Percentiles rank a stretch among this genome's conserved stretches.
These are phyloP conservation scores for Mus pahari DNA, from an alignment of 2,113 vertebrate species.

Conservation along the genomic window DNA sequence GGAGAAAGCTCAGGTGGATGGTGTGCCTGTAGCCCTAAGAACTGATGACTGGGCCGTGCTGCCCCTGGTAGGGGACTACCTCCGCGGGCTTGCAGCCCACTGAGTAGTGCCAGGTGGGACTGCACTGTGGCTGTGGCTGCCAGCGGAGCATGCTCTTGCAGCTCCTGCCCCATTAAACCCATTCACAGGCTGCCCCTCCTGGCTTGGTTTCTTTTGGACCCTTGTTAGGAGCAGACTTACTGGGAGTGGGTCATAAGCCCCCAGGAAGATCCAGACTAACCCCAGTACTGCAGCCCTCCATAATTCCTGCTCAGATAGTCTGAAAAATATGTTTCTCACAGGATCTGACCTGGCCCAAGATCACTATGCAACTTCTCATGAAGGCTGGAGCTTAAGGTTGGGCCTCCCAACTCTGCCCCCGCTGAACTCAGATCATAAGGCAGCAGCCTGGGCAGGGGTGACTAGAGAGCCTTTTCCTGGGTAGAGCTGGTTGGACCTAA, in stretches of 20 bases:
- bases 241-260: background rate
- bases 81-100: slow-evolving; percentile 74
- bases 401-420: background rate
- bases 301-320: background rate
- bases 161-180: background rate
- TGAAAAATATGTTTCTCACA: background rate
- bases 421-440: accelerated
- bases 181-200: background rate
- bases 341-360: background rate
- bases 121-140: background rate
- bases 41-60: slow-evolving; percentile 91
- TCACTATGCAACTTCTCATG: background rate
- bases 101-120: background rate
- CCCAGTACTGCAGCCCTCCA: background rate
- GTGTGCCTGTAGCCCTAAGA: slow-evolving; percentile 86
- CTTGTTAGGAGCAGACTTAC: background rate
- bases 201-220: background rate
- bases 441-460: accelerated
- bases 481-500: background rate
- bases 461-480: background rate
- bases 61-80: slow-evolving; percentile 86
- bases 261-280: background rate
- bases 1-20: slow-evolving; percentile 75
- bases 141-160: background rate
- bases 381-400: background rate